Base-by-base conservation (phyloP, 2,113 vertebrate species). In the Amblyopsis rosae region DNA sequence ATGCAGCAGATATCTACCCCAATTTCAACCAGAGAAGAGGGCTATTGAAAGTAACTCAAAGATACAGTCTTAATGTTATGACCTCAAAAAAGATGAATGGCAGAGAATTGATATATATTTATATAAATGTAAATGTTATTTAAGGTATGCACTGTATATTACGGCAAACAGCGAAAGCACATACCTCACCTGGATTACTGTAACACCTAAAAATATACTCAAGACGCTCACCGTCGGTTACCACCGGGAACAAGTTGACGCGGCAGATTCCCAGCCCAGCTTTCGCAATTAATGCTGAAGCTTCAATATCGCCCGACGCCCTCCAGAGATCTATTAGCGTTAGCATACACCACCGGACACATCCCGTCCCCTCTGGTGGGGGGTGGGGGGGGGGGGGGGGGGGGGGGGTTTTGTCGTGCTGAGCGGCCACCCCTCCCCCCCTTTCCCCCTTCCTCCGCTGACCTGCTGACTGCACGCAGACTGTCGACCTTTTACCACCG, bases 281-380 rank as follows among this genome's bases (percentile, higher is more conserved):
- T 76, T 80, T 85, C 79, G 86, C 82, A 88, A 80, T 86, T 88
- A 87, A 83, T 51, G 84, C 82, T 88, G 78, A 89, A 64, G 65
- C 81, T 57, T 86, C 84, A 84, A 77, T 84, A 85, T 82, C 60
- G 81, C 76, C 62, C n/a, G 56, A 76, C 46, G 12, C 56, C 76
- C 83, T 73, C 77, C 67, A 56, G 81, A 88, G 84, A 86, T 87
- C 80, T 61, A 80, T 84, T 53, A 68, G 69, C 82, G 89, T 88
- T 89, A 87, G 65, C 89, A 87, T 88, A 83, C 86, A 84, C 84
- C 87, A 84, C 77, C 60, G 72, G 84, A 87, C 75, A 67, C 70
- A 73, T 87, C 70, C 69, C 62, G 72, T 32, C 26, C 67, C 35
- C 7, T 41, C 35, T 41, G 35, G 35, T 41, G 5, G 35, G 35